These are phyloP conservation scores for Arenaria interpres DNA, from an alignment of 2,113 vertebrate species.

Conservation along the genomic window DNA sequence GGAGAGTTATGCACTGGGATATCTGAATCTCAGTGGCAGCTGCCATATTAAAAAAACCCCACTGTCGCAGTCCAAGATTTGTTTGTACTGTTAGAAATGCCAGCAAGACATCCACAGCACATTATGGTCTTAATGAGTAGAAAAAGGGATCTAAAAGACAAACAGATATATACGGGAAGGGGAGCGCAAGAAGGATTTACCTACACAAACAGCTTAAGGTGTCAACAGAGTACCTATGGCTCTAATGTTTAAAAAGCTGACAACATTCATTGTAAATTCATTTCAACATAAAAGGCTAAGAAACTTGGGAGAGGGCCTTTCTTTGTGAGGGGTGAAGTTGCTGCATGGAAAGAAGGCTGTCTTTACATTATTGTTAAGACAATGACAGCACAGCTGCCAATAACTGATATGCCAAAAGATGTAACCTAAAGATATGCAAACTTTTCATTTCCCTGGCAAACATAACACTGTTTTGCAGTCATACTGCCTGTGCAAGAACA, in stretches of 20 bases:
- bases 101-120: neutral
- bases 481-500: neutral
- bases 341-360: neutral
- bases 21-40: slow-evolving; percentile 25
- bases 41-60: neutral
- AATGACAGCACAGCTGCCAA: neutral
- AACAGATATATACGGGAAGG: neutral
- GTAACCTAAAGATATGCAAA: neutral
- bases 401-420: neutral
- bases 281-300: neutral
- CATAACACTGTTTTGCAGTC: neutral
- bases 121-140: neutral
- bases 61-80: neutral
- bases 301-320: neutral
- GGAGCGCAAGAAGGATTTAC: neutral
- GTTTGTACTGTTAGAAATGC: neutral
- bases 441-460: neutral
- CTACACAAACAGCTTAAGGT: neutral
- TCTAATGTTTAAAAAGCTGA: neutral
- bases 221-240: neutral
- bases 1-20: neutral
- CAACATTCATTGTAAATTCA: neutral
- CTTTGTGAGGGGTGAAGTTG: neutral
- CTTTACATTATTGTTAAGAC: neutral
- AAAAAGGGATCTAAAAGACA: neutral